A percentile compares a stretch with the other conserved stretches of the same genome.
These are phyloP conservation scores for Gallinago solitaria DNA, from an alignment of 2,797 vertebrate genomes.

Conservation along the genomic window DNA sequence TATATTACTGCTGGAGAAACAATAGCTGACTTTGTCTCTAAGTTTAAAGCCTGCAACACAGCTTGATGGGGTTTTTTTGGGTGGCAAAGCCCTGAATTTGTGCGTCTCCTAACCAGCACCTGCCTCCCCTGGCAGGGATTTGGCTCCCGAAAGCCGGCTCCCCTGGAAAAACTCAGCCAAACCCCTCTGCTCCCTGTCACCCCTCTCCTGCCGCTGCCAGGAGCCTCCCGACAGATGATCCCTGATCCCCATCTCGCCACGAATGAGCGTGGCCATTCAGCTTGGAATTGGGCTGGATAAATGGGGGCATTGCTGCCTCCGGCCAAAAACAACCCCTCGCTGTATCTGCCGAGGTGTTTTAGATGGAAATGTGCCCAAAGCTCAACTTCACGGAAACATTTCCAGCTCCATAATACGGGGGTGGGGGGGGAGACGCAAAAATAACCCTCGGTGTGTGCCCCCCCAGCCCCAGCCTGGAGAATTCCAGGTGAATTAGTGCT, in stretches of 20 bases:
- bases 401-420: not conserved
- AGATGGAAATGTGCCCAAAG: slow-evolving; percentile 1
- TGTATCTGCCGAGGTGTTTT: slow-evolving; percentile 9
- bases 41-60: not conserved
- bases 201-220: not conserved
- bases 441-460: not conserved
- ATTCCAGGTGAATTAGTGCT: not conserved
- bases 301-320: not conserved
- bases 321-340: not conserved
- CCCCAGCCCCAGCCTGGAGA: not conserved
- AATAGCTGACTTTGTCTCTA: not conserved
- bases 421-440: not conserved
- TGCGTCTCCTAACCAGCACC: not conserved
- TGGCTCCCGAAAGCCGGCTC: not conserved
- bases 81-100: not conserved
- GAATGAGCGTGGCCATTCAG: not conserved
- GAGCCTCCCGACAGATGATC: not conserved
- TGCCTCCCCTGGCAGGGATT: not conserved
- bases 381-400: not conserved
- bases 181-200: not conserved
- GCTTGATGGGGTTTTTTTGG: not conserved
- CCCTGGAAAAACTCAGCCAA: not conserved
- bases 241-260: not conserved
- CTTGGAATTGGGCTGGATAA: not conserved
- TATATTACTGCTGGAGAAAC: not conserved